Percentiles rank a stretch among this genome's conserved stretches.
Conservation (phyloP, 2,888 invertebrate genomes). For the Cotesia congregata region DNA sequence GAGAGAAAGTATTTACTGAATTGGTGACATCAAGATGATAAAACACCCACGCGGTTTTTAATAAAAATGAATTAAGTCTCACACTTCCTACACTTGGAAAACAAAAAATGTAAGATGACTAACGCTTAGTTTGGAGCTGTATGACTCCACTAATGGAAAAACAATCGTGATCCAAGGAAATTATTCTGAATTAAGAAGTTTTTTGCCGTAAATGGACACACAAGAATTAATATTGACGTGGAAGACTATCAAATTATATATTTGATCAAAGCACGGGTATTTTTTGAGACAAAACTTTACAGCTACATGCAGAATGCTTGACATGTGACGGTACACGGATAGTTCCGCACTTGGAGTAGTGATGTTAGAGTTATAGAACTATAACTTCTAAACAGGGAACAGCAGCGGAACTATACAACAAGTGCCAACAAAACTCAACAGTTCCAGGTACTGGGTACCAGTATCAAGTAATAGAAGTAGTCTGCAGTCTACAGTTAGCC, state of each 20-base stretch:
- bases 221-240: no score
- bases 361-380: conserved; percentile 3
- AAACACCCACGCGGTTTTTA: background rate
- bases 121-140: no score
- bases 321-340: background rate
- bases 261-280: background rate
- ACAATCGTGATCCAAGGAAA: no score
- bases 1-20: background rate
- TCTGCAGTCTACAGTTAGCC: conserved; percentile 17
- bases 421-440: conserved; percentile 19
- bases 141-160: no score
- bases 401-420: background rate
- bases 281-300: background rate
- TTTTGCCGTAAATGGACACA: no score
- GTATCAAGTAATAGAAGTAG: conserved; percentile 2
- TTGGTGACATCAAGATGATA: background rate
- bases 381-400: conserved; percentile 24
- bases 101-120: background rate
- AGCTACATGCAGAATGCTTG: background rate
- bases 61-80: background rate
- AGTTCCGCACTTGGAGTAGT: background rate
- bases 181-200: no score
- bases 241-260: no score
- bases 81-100: background rate
- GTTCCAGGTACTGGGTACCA: conserved; percentile 12